phyloP scores from a whole-genome alignment of 1,140 invertebrate species.

The Pararge aegeria region DNA sequence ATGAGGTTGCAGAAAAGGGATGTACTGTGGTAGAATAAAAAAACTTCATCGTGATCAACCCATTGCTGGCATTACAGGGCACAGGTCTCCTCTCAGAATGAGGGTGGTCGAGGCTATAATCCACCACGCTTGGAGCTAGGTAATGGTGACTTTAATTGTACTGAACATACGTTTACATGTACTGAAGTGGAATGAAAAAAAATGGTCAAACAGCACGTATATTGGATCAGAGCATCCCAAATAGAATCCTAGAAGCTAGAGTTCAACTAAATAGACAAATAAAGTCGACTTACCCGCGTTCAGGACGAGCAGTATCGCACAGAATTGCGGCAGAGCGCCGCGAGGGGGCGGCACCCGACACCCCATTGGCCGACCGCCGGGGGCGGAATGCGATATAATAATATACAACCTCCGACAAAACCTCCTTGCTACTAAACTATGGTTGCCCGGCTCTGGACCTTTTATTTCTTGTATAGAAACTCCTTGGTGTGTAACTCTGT shows the following conservation, averaged over 20 bases:
- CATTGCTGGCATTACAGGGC: no score
- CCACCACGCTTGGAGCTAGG: no score
- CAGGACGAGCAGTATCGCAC: conserved; percentile 50
- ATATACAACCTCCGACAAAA: conserved; percentile 47
- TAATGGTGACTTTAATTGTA: no score
- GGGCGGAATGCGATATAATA: conserved; percentile 53
- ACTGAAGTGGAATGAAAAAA: no score
- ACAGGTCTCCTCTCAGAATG: no score
- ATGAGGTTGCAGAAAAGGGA: no score
- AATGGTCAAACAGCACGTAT: background rate
- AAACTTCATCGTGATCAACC: no score
- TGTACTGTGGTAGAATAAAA: no score
- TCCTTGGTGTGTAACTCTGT: conserved; percentile 6
- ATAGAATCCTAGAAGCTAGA: background rate
- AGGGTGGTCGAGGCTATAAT: no score
- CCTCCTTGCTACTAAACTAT: conserved; percentile 30
- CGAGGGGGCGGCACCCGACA: conserved; percentile 54
- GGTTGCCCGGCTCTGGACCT: conserved; percentile 6
- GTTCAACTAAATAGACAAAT: conserved; percentile 15
- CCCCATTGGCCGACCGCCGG: conserved; percentile 59
- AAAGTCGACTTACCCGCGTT: conserved; percentile 53
- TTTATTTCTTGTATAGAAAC: conserved; percentile 9
- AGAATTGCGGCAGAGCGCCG: conserved; percentile 40
- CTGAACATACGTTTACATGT: no score
- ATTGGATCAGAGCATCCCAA: background rate